A percentile compares a stretch with the other conserved stretches of the same genome.
Conservation (phyloP, 2,113 vertebrate species). For the Psilopsiagon aymara region DNA sequence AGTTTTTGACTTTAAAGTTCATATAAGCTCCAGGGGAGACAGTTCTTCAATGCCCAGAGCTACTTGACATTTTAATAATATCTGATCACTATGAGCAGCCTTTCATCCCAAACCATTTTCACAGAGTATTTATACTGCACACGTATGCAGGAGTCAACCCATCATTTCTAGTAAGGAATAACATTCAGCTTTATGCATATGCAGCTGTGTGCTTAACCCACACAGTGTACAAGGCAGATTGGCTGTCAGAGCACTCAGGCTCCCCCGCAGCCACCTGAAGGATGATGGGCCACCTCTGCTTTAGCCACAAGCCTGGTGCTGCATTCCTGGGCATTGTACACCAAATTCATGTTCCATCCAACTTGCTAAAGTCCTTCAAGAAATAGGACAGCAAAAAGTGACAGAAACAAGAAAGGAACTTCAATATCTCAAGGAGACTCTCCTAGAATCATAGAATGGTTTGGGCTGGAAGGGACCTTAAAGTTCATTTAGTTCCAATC, state of each 20-base stretch:
- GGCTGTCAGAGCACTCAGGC: constrained; percentile 28
- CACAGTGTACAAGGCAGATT: background rate
- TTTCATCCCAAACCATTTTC: constrained; percentile 48
- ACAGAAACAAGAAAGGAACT: background rate
- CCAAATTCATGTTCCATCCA: rapidly evolving
- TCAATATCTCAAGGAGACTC: background rate
- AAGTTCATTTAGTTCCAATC: background rate
- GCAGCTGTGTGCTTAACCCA: constrained; percentile 39
- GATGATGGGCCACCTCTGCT: constrained; percentile 14
- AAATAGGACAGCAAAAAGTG: background rate
- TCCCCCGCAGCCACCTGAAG: background rate
- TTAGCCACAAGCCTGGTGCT: background rate
- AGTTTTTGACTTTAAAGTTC: constrained; percentile 51
- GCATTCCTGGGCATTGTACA: background rate
- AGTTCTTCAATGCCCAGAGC: constrained; percentile 39
- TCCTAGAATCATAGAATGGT: background rate
- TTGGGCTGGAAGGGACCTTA: background rate
- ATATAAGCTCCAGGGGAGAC: constrained; percentile 5
- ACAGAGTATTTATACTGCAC: background rate
- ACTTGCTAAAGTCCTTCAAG: background rate
- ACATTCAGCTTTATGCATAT: constrained; percentile 24
- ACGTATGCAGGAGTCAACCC: background rate
- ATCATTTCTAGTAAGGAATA: background rate
- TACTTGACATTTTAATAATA: constrained; percentile 57
- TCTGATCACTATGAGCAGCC: constrained; percentile 23